Evolutionary conservation across 2,797 vertebrate genomes (phyloP).

Genomic region (Xyrichtys novacula): DNA sequence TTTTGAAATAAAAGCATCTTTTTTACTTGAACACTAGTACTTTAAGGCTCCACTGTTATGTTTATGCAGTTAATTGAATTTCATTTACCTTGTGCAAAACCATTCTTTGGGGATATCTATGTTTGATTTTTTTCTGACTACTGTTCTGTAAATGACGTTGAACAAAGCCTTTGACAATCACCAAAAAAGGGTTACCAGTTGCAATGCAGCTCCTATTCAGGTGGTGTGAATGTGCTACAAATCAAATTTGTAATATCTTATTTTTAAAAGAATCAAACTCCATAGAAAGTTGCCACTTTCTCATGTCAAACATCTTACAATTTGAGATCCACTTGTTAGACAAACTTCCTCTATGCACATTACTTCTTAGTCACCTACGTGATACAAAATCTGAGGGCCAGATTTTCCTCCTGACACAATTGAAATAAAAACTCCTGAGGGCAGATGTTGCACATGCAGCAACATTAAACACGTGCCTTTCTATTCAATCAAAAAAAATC

Average conservation of each 20-base stretch:
- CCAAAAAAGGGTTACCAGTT: constrained; percentile 1
- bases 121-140: constrained; percentile 2
- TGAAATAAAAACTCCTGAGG: constrained; percentile 77
- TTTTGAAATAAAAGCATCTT: too few relatives aligned
- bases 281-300: constrained; percentile 54
- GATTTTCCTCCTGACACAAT: constrained; percentile 46
- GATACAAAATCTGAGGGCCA: constrained; percentile 41
- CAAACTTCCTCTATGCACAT: constrained; percentile 27
- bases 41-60: too few relatives aligned
- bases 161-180: constrained; percentile 5
- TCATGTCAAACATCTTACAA: constrained; percentile 46
- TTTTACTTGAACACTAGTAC: too few relatives aligned
- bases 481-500: constrained; percentile 49
- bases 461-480: constrained; percentile 68
- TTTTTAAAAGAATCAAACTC: constrained; percentile 49
- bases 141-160: neutral
- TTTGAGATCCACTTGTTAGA: constrained; percentile 37
- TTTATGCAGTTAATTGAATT: too few relatives aligned
- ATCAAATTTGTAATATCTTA: constrained; percentile 38
- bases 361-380: constrained; percentile 26
- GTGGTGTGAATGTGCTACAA: constrained; percentile 65
- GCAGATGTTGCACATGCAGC: constrained; percentile 71
- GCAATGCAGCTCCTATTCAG: constrained; percentile 59
- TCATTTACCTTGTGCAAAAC: too few relatives aligned
- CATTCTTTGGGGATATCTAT: neutral